A percentile compares a stretch with the other conserved stretches of the same genome.
These are phyloP conservation scores for Griposia aprilina DNA, from an alignment of 2,888 invertebrate genomes.

Conservation along the genomic window DNA sequence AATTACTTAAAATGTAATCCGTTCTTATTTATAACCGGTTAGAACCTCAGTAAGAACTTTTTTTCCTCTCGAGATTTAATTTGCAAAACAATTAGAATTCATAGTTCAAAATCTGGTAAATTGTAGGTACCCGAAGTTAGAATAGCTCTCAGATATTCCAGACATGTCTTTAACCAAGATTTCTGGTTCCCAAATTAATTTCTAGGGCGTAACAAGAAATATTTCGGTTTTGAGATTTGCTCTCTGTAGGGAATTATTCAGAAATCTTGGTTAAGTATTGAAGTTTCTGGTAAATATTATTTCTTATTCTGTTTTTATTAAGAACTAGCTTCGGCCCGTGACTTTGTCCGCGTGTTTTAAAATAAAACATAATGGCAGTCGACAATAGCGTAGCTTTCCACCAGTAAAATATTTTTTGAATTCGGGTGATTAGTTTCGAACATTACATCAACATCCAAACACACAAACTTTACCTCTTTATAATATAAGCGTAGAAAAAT, in stretches of 20 bases:
- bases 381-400: too few species aligned
- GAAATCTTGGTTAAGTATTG: neutral
- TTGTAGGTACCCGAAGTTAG: conserved; percentile 12
- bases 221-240: conserved; percentile 29
- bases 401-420: too few species aligned
- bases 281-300: neutral
- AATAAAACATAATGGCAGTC: too few species aligned
- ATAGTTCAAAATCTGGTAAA: conserved; percentile 33
- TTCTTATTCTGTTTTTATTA: neutral
- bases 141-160: conserved; percentile 36
- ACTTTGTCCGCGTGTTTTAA: too few species aligned
- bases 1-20: neutral
- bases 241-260: neutral
- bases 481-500: too few species aligned
- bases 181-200: conserved; percentile 54
- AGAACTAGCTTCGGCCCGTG: too few species aligned
- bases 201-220: conserved; percentile 40
- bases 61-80: conserved; percentile 32
- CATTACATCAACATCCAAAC: too few species aligned
- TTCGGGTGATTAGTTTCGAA: too few species aligned
- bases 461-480: too few species aligned
- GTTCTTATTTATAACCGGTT: neutral
- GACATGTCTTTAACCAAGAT: conserved; percentile 50
- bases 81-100: conserved; percentile 39
- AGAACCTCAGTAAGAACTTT: neutral